A percentile compares a stretch with the other conserved stretches of the same genome.
phyloP scores from a whole-genome alignment of 2,888 invertebrate species.

The Pterobdella sp. region DNA sequence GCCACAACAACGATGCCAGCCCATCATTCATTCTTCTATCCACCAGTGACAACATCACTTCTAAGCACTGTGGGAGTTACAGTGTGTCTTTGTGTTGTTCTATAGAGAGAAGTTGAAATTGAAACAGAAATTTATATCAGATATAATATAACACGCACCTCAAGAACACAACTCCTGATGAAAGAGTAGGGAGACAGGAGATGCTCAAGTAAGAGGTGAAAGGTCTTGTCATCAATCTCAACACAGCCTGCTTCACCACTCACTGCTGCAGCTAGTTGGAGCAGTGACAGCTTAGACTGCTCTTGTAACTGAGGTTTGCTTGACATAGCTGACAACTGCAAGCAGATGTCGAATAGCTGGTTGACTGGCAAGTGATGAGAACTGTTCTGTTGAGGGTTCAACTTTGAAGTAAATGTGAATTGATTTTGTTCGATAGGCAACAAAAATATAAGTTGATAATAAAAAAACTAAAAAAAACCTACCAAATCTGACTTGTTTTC shows the following conservation, averaged over 20 bases:
- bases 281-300: conserved; percentile 59
- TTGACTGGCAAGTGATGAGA: conserved; percentile 72
- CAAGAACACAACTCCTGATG: conserved; percentile 71
- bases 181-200: conserved; percentile 65
- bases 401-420: no score
- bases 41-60: no score
- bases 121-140: no score
- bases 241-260: conserved; percentile 63
- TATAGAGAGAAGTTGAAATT: no score
- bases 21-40: no score
- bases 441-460: background rate
- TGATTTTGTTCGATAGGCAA: background rate
- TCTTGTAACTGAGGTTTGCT: conserved; percentile 37
- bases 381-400: conserved; percentile 54
- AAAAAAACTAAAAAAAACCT: no score
- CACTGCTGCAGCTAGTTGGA: conserved; percentile 55
- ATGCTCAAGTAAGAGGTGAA: conserved; percentile 67
- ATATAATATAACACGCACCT: conserved; percentile 44
- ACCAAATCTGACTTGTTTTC: conserved; percentile 18
- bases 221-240: conserved; percentile 61
- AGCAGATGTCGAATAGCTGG: conserved; percentile 71
- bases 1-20: no score
- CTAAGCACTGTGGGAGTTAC: no score
- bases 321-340: conserved; percentile 50
- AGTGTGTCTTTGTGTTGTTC: no score